Evolutionary conservation across 2,113 vertebrate species (phyloP).

Genomic region (Albula glossodonta): DNA sequence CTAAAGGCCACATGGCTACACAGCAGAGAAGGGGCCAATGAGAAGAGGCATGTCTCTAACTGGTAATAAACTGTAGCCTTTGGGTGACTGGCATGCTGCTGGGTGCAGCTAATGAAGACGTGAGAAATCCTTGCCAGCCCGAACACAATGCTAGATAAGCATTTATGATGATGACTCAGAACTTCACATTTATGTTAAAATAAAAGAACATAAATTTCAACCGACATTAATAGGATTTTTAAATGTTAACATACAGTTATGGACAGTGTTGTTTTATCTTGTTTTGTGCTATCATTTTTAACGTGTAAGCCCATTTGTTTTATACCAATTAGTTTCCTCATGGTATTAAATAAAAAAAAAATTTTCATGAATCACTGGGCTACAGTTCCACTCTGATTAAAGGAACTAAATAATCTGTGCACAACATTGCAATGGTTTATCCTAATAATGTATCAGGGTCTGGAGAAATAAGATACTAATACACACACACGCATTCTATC

Average conservation of each 20-base stretch:
- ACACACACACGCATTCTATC: no score
- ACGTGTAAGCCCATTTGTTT: neutral
- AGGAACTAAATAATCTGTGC: constrained; percentile 25
- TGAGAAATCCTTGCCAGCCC: constrained; percentile 28
- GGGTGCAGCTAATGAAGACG: neutral
- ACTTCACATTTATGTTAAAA: neutral
- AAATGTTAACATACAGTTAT: neutral
- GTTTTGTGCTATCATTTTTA: neutral
- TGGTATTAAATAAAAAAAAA: neutral
- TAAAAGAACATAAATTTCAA: neutral
- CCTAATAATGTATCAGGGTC: neutral
- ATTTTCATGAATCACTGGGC: neutral
- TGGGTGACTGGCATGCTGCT: neutral
- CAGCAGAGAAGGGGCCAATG: constrained; percentile 38
- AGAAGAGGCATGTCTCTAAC: neutral
- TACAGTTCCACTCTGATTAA: constrained; percentile 43
- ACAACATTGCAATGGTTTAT: neutral
- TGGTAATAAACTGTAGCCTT: neutral
- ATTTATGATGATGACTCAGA: neutral
- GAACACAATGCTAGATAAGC: constrained; percentile 58
- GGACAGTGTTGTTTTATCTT: neutral
- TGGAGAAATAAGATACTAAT: constrained; percentile 34
- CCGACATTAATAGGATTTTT: neutral
- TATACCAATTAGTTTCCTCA: neutral
- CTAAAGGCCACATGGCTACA: constrained; percentile 16